Evolutionary conservation across 2,888 invertebrate species (phyloP).

Genomic region (Incurvaria masculella): DNA sequence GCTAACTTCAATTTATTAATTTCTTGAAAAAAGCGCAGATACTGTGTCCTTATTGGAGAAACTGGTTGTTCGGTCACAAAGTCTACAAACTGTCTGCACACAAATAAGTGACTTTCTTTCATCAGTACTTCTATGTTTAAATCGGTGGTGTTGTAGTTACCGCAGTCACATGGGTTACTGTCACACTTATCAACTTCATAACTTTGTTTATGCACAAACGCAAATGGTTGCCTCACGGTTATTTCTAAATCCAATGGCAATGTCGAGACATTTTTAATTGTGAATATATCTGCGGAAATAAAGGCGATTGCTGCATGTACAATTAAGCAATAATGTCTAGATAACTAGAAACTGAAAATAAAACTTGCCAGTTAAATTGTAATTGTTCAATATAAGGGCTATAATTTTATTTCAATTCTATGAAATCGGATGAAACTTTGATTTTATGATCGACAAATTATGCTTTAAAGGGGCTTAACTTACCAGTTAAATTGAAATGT

Average conservation of each 20-base stretch:
- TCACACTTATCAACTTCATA: conserved; percentile 36
- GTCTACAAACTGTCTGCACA: conserved; percentile 34
- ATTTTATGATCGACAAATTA: not conserved
- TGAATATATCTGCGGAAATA: conserved; percentile 44
- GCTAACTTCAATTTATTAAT: conserved; percentile 44
- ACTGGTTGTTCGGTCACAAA: conserved; percentile 38
- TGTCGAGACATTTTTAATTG: conserved; percentile 53
- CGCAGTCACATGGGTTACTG: conserved; percentile 36
- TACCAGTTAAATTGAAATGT: conserved; percentile 46
- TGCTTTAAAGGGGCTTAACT: conserved; percentile 1
- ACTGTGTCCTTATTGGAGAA: conserved; percentile 28
- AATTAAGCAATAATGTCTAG: too few species aligned
- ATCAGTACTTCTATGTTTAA: conserved; percentile 30
- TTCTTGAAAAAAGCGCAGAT: conserved; percentile 41
- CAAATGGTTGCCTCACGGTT: conserved; percentile 48
- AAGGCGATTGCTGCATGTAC: too few species aligned
- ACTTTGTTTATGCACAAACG: conserved; percentile 33
- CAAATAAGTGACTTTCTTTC: conserved; percentile 24
- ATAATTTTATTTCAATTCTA: not conserved
- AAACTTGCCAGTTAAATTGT: too few species aligned
- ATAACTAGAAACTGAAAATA: too few species aligned
- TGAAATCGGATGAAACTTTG: not conserved
- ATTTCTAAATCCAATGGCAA: conserved; percentile 47
- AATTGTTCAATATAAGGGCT: too few species aligned
- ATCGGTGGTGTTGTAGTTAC: conserved; percentile 35